phyloP scores from a whole-genome alignment of 2,797 vertebrate species.

The Eremophila alpestris region DNA sequence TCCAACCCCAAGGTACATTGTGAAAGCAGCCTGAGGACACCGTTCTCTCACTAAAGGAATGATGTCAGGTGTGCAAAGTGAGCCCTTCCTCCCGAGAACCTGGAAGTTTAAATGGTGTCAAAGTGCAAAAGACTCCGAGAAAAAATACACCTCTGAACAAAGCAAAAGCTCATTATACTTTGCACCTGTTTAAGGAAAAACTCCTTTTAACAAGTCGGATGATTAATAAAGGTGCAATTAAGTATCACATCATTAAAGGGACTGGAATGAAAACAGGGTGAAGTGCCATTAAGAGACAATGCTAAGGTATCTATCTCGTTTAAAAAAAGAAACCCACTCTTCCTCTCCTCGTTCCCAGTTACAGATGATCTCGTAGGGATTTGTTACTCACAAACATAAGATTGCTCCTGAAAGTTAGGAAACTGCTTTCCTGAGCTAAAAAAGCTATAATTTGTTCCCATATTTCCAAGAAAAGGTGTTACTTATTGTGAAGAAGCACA shows the following conservation, averaged over 20 bases:
- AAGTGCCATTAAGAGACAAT: conserved; percentile 10
- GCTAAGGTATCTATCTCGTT: neutral
- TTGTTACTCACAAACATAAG: neutral
- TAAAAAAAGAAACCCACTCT: neutral
- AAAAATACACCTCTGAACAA: conserved; percentile 49
- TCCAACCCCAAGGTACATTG: neutral
- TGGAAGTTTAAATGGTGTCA: neutral
- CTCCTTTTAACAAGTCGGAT: conserved; percentile 29
- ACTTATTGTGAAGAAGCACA: conserved; percentile 1
- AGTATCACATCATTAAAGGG: conserved; percentile 55
- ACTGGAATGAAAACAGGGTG: neutral
- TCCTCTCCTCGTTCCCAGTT: neutral
- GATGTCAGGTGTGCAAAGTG: neutral
- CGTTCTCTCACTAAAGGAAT: neutral
- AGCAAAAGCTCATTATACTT: conserved; percentile 51
- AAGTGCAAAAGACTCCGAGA: conserved; percentile 40
- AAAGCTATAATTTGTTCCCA: neutral
- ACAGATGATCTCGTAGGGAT: neutral
- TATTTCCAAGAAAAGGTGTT: neutral
- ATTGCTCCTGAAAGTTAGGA: neutral
- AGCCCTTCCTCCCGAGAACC: neutral
- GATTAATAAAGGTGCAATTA: conserved; percentile 64
- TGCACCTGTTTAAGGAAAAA: conserved; percentile 58
- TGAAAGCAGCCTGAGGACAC: neutral
- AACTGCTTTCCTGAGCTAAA: neutral